phyloP scores from a whole-genome alignment of 2,888 invertebrate species.

The Teinopalpus imperialis region DNA sequence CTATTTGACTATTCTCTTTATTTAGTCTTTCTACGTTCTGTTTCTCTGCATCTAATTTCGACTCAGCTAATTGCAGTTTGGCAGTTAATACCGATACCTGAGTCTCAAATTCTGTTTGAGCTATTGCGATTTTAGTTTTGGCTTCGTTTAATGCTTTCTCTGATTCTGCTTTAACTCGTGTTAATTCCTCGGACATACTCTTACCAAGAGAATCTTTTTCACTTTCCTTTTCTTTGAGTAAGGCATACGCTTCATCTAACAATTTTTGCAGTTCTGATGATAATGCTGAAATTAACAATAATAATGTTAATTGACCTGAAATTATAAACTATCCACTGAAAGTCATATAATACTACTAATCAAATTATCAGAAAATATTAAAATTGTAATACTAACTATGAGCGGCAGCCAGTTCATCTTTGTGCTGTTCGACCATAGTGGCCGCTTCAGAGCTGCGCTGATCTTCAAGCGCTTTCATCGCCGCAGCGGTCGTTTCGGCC shows the following conservation, averaged over 20 bases:
- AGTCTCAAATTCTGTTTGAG: slow-evolving; percentile 82
- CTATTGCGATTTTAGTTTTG: slow-evolving; percentile 85
- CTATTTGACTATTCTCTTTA: slow-evolving; percentile 71
- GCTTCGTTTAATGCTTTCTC: slow-evolving; percentile 75
- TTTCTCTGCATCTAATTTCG: slow-evolving; percentile 70
- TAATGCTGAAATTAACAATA: slow-evolving; percentile 56
- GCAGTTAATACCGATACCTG: slow-evolving; percentile 79
- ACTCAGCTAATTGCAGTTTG: slow-evolving; percentile 77
- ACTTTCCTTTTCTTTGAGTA: slow-evolving; percentile 74
- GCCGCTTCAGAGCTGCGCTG: slow-evolving; percentile 56
- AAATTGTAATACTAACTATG: slow-evolving; percentile 52
- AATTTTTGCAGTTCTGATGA: slow-evolving; percentile 76
- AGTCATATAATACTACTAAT: no score
- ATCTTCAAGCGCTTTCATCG: slow-evolving; percentile 57
- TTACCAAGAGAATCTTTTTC: slow-evolving; percentile 77
- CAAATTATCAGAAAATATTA: no score
- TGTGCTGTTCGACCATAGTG: slow-evolving; percentile 60
- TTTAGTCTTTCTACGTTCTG: slow-evolving; percentile 71
- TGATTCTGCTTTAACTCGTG: slow-evolving; percentile 71
- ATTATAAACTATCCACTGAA: no score
- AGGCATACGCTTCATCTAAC: slow-evolving; percentile 75
- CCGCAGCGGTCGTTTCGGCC: slow-evolving; percentile 61
- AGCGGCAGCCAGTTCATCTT: slow-evolving; percentile 69
- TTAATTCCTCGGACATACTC: slow-evolving; percentile 73
- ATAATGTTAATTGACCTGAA: not conserved